Percentiles rank a stretch among this genome's conserved stretches.
Conservation (phyloP, 2,888 invertebrate species). For the Caradrina clavipalpis region DNA sequence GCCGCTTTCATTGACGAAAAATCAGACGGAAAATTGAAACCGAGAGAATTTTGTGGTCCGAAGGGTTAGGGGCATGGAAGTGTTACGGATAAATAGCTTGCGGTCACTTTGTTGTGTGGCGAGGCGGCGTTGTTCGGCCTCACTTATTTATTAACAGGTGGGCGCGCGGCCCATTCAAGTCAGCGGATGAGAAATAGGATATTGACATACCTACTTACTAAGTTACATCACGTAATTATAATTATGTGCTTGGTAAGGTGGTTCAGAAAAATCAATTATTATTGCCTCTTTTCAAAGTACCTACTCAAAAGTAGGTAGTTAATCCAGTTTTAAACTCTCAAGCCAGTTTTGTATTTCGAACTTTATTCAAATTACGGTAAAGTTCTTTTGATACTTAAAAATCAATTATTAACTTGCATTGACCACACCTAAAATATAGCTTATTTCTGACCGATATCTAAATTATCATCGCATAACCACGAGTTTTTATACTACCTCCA, state of each 20-base stretch:
- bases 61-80: constrained; percentile 31
- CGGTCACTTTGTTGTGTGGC: constrained; percentile 3
- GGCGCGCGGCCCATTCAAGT: too few species aligned
- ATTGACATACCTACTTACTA: too few species aligned
- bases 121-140: neutral
- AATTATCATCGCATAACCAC: too few species aligned
- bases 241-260: too few species aligned
- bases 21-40: constrained; percentile 67
- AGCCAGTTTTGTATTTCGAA: neutral
- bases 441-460: too few species aligned
- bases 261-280: too few species aligned
- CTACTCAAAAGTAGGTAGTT: too few species aligned
- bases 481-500: neutral
- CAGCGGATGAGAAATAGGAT: too few species aligned
- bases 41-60: constrained; percentile 52
- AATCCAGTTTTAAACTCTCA: neutral
- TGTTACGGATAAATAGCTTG: constrained; percentile 12
- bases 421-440: too few species aligned
- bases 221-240: too few species aligned
- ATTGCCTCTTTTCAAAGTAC: too few species aligned
- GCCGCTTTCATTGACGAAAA: constrained; percentile 63
- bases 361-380: neutral
- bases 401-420: too few species aligned
- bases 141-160: neutral
- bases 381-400: neutral